phyloP scores from a whole-genome alignment of 2,888 invertebrate species.

The Agrypnus murinus region DNA sequence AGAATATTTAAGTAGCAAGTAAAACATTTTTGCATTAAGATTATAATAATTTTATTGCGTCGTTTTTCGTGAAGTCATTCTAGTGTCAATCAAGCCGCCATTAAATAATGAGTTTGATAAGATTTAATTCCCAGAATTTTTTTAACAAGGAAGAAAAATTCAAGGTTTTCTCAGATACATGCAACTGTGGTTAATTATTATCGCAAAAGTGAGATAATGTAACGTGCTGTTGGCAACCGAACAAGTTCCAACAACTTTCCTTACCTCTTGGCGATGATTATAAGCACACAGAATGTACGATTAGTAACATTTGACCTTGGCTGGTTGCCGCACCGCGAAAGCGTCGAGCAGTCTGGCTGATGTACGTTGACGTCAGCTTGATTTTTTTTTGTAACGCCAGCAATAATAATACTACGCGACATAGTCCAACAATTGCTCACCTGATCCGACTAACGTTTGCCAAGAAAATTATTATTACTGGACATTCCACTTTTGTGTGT shows the following conservation, averaged over 20 bases:
- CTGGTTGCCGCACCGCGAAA: conserved; percentile 55
- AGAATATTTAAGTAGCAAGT: no score
- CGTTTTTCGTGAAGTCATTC: no score
- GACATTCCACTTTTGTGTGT: conserved; percentile 1
- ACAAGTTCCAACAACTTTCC: conserved; percentile 43
- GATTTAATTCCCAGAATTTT: no score
- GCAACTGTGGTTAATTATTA: neutral
- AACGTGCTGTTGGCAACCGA: conserved; percentile 40
- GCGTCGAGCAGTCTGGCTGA: conserved; percentile 59
- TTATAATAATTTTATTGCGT: no score
- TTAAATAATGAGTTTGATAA: no score
- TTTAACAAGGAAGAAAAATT: no score
- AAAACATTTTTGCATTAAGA: no score
- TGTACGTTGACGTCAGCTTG: conserved; percentile 36
- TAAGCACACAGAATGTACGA: conserved; percentile 42
- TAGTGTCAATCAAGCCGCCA: no score
- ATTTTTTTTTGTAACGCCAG: conserved; percentile 38
- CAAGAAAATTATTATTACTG: conserved; percentile 10
- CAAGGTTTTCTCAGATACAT: no score
- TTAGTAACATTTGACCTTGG: conserved; percentile 58
- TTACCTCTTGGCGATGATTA: conserved; percentile 47
- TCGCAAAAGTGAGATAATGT: conserved; percentile 35
- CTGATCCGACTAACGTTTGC: conserved; percentile 15
- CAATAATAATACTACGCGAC: conserved; percentile 24
- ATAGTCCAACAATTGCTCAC: conserved; percentile 39